Evolutionary conservation across 2,113 vertebrate species (phyloP).

Genomic region (Monarcha castaneiventris): DNA sequence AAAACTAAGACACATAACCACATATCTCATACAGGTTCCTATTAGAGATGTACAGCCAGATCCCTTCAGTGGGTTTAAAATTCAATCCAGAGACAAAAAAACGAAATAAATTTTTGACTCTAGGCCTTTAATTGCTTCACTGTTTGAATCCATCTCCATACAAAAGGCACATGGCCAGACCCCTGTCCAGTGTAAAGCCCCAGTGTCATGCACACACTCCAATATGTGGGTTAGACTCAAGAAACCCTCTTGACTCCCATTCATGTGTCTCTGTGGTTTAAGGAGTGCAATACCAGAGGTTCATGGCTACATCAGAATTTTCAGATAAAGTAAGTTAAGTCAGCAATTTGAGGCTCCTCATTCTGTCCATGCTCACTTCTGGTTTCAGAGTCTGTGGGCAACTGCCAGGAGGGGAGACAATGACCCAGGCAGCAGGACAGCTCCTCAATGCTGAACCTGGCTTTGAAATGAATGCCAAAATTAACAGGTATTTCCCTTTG

Average conservation of each 20-base stretch:
- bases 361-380: neutral
- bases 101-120: accelerated
- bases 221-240: neutral
- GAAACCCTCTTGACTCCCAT: neutral
- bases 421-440: neutral
- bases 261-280: neutral
- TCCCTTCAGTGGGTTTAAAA: neutral
- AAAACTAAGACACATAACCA: neutral
- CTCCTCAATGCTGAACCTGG: neutral
- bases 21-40: neutral
- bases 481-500: neutral
- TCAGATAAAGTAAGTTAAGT: neutral
- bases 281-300: neutral
- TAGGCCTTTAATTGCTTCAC: neutral
- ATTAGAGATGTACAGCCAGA: neutral
- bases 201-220: neutral
- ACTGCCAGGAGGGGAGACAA: neutral
- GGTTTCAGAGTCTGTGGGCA: neutral
- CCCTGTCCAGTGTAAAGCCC: neutral
- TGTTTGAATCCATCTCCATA: neutral
- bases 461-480: neutral
- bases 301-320: neutral
- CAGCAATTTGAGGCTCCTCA: neutral
- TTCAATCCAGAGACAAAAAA: neutral
- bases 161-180: neutral